A percentile compares a stretch with the other conserved stretches of the same genome.
phyloP scores from a whole-genome alignment of 2,797 vertebrate genomes.

The Hapalemur alaotrensis region DNA sequence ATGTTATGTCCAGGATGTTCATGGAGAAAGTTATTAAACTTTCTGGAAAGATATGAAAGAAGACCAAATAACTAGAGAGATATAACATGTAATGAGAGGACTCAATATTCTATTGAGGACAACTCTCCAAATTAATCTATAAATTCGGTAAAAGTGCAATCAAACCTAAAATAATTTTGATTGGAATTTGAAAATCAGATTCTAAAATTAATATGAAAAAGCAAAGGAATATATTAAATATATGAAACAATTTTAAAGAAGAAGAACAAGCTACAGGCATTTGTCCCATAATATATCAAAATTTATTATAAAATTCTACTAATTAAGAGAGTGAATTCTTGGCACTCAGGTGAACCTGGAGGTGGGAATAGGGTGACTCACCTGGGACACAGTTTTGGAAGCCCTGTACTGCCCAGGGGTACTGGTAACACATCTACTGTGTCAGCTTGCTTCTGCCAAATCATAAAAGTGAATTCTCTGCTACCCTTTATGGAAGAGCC shows the following conservation, averaged over 20 bases:
- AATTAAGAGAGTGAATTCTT: background rate
- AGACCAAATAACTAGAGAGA: background rate
- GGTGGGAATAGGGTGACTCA: no score
- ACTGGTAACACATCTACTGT: background rate
- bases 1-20: background rate
- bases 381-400: background rate
- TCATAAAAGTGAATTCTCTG: background rate
- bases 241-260: slow-evolving; percentile 32
- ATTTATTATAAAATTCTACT: background rate
- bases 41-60: slow-evolving; percentile 29
- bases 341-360: background rate
- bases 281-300: background rate
- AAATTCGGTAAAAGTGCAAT: background rate
- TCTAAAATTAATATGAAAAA: slow-evolving; percentile 23
- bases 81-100: background rate
- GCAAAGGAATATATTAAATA: background rate
- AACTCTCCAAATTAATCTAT: background rate
- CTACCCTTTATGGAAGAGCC: background rate
- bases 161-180: background rate
- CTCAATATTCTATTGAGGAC: background rate
- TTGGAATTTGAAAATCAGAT: slow-evolving; percentile 15
- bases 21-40: background rate
- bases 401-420: background rate
- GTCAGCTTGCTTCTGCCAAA: background rate
- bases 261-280: background rate